Conservation (phyloP, 2,888 invertebrate genomes). For the Eristalis pertinax region DNA sequence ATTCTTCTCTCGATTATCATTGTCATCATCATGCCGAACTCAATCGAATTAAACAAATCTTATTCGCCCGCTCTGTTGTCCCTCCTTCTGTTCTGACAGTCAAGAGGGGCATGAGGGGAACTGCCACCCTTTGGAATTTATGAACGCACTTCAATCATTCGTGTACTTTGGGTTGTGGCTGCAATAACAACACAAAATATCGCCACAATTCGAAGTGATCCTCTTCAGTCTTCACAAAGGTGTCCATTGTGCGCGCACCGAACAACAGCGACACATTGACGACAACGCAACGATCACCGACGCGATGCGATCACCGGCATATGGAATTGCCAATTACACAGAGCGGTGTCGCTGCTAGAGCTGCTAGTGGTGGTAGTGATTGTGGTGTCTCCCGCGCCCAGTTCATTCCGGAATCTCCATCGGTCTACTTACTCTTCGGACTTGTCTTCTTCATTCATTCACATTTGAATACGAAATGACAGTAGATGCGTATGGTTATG, state of each 20-base stretch:
- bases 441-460: background rate
- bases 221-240: conserved; percentile 43
- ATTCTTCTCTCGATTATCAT: conserved; percentile 56
- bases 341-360: background rate
- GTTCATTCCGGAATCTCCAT: conserved; percentile 57
- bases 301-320: conserved; percentile 51
- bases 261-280: conserved; percentile 29
- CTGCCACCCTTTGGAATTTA: conserved; percentile 59
- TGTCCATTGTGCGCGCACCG: conserved; percentile 46
- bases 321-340: conserved; percentile 60
- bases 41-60: conserved; percentile 60
- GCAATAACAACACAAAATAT: conserved; percentile 43
- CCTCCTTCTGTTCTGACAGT: background rate
- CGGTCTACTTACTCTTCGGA: conserved; percentile 42
- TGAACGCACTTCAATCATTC: conserved; percentile 68
- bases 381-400: conserved; percentile 60
- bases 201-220: conserved; percentile 56
- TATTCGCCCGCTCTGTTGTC: background rate
- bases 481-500: conserved; percentile 31
- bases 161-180: conserved; percentile 29
- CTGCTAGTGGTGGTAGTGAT: background rate
- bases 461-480: conserved; percentile 63
- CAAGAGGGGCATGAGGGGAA: background rate
- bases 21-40: conserved; percentile 60
- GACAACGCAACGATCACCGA: conserved; percentile 3